phyloP scores from a whole-genome alignment of 2,888 invertebrate species.

The Dioctria rufipes region DNA sequence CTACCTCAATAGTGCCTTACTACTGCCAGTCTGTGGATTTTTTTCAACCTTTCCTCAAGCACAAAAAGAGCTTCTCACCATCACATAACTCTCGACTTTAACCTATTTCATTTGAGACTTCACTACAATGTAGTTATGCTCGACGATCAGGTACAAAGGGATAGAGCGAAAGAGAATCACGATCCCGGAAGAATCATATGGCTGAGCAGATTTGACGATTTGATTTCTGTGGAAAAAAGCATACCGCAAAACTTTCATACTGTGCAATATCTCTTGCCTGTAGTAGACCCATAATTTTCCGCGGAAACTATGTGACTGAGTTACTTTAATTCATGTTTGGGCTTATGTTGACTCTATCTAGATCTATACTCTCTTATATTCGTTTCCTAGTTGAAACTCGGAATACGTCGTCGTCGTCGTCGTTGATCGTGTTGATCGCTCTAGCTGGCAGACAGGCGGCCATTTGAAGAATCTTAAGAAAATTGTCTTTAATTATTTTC shows the following conservation, averaged over 20 bases:
- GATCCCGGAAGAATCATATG: slow-evolving; percentile 68
- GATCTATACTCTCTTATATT: slow-evolving; percentile 25
- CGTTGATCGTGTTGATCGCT: slow-evolving; percentile 8
- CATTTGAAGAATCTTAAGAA: slow-evolving; percentile 50
- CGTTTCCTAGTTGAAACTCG: slow-evolving; percentile 38
- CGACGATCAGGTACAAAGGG: slow-evolving; percentile 59
- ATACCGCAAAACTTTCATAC: slow-evolving; percentile 46
- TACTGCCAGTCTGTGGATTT: not conserved
- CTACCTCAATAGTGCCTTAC: slow-evolving; percentile 16
- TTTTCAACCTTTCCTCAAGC: not conserved
- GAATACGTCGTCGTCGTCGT: slow-evolving; percentile 4
- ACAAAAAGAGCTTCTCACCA: slow-evolving; percentile 6
- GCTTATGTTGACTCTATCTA: slow-evolving; percentile 51
- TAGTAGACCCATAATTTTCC: slow-evolving; percentile 51
- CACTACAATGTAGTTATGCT: slow-evolving; percentile 54
- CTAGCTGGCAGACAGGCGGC: slow-evolving; percentile 38
- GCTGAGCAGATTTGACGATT: slow-evolving; percentile 55
- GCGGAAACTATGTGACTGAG: slow-evolving; percentile 52
- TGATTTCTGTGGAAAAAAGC: slow-evolving; percentile 51
- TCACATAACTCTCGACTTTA: slow-evolving; percentile 42
- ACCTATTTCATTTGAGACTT: slow-evolving; percentile 5
- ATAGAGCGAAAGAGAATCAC: slow-evolving; percentile 67
- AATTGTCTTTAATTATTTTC: slow-evolving; percentile 52
- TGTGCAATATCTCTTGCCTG: slow-evolving; percentile 26
- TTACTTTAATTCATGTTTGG: slow-evolving; percentile 53